Evolutionary conservation across 2,113 vertebrate species (phyloP), one percentile per base, ranked within the genome.

Genomic region (Gavialis gangeticus): DNA sequence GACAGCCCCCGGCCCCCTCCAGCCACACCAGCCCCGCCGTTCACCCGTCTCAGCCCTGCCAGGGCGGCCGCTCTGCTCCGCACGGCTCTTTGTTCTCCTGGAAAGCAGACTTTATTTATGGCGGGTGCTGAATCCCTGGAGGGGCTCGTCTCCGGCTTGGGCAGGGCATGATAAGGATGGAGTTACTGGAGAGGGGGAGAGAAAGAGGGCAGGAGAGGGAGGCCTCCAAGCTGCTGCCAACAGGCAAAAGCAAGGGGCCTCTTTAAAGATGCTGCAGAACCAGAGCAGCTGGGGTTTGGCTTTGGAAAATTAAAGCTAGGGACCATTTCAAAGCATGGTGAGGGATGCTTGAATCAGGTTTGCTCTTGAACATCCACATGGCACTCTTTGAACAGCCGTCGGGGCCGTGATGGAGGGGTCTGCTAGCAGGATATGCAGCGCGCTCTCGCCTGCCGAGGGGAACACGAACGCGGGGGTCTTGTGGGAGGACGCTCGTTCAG

Each of bases 261-360:
- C 5, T 27, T 21, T 5, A 28, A 69, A 58, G 3, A 5, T 27
- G 46, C 11, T 69, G 82, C 80, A 82, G 13, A 58, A 79, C 73
- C 11, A 0, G 46, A 69, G 22, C 78, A 79, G 75, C 28, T 37
- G 79, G 60, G 82, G 56, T 2, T 62, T 18, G 62, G 17, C 3
- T 85, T 82, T 37, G 14, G 25, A 27, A 5, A 90, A 69, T 15
- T 25, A 84, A 86, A 12, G 22, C 73, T 66, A 2, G 30, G 79
- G 73, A 60, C 10, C 10, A 8, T 12, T 64, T 24, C 22, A 14
- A 37, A 88, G 79, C 75, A 80, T 15, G 12, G 46, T 46, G 46
- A 46, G 46, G 46, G 46, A 46, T 46, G 46, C 46, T 28, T 88
- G 93, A 87, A 75, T 86, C 67, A 46, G 30, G 15, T 96, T 93